Percentiles rank a stretch among this genome's conserved stretches.
phyloP scores from a whole-genome alignment of 1,140 invertebrate species.

The Leucophenga varia region DNA sequence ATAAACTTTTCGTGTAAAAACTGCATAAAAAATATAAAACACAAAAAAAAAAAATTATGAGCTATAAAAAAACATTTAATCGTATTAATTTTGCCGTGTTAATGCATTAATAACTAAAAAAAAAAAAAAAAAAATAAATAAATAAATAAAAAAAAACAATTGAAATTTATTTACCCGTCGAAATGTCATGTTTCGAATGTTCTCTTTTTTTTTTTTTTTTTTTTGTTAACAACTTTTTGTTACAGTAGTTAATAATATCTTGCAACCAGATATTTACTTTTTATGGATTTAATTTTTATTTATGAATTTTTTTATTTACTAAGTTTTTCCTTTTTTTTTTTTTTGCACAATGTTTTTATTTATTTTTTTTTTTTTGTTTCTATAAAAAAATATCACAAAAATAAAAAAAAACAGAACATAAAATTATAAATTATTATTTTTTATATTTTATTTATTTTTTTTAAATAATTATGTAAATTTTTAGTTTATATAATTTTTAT shows the following conservation, averaged over 20 bases:
- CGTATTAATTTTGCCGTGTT: not conserved
- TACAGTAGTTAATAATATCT: conserved; percentile 13
- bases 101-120: not conserved
- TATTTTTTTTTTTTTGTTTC: conserved; percentile 3
- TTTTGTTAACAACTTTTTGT: no score
- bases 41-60: not conserved
- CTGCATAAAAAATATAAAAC: not conserved
- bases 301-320: conserved; percentile 5
- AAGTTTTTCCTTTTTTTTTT: not conserved
- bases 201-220: conserved; percentile 10
- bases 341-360: no score
- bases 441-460: conserved; percentile 12
- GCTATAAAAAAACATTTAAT: not conserved
- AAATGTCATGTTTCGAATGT: conserved; percentile 27
- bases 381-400: conserved; percentile 5
- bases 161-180: conserved; percentile 37
- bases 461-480: not conserved
- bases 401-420: not conserved
- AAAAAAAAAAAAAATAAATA: not conserved
- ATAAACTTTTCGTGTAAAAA: conserved; percentile 21
- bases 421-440: conserved; percentile 23
- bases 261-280: conserved; percentile 13
- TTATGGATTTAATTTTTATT: not conserved
- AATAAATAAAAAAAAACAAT: not conserved
- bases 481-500: not conserved